Evolutionary conservation across 1,140 invertebrate genomes (phyloP), one percentile per base, ranked within the genome.

Genomic region (Coptotermes formosanus): DNA sequence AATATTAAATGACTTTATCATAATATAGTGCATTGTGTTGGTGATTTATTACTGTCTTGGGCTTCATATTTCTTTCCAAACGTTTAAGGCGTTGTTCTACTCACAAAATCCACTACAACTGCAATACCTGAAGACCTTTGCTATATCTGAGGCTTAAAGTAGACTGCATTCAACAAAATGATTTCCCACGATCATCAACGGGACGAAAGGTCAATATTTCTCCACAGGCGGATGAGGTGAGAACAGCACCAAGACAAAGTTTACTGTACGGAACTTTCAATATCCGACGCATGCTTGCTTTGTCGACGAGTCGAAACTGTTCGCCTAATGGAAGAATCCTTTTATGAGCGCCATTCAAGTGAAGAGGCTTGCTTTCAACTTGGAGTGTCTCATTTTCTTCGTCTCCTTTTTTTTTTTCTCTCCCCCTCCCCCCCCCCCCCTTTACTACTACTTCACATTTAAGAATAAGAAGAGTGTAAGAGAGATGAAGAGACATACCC

Each of bases 281-380:
- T 75, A 75, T 75, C 64, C 64, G 19, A n/a, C 25, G 7, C 64
- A 30, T n/a, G 64, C 14, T 30, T 75, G 64, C 25, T 75, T 75
- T 75, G 64, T 75, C 64, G 64, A 75, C 25, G 64, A 75, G n/a
- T 30, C 64, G 25, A 75, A n/a, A 75, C 64, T 75, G 64, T 75
- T 75, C 64, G n/a, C n/a, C 64, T 75, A 75, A 75, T 75, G 64
- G 64, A 75, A 25, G 64, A 75, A 75, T 30, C 64, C n/a, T 75
- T 75, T 75, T 75, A 75, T 75, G 64, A 30, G 64, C 64, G 64
- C 64, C n/a, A 75, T 75, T 75, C 25, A 75, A 75, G 64, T 75
- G 25, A 25, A 64, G 59, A 64, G 19, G 59, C 59, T 64, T 64
- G 64, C 64, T 75, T 75, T 75, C 64, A 75, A 75, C 25, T 75